A percentile compares a stretch with the other conserved stretches of the same genome.
Conservation (phyloP, 2,797 vertebrate species). For the Gouania willdenowi region DNA sequence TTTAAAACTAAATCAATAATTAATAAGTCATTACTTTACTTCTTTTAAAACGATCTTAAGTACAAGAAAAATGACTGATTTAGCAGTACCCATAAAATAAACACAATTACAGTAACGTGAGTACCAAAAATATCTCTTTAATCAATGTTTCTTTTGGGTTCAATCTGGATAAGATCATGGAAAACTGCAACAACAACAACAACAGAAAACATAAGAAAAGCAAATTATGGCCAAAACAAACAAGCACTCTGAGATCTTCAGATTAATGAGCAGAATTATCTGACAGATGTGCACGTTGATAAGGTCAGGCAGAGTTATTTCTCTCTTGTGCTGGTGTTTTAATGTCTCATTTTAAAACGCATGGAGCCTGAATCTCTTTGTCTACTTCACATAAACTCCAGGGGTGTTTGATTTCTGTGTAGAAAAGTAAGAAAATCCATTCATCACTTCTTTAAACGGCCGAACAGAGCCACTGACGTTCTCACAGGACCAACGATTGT, state of each 20-base stretch:
- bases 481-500: constrained; percentile 53
- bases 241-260: constrained; percentile 34
- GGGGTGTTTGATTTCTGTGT: constrained; percentile 1
- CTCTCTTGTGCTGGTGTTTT: constrained; percentile 6
- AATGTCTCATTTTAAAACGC: constrained; percentile 13
- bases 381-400: constrained; percentile 3
- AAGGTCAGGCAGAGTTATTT: constrained; percentile 32
- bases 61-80: too few relatives aligned
- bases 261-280: constrained; percentile 38
- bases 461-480: constrained; percentile 4
- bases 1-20: too few relatives aligned
- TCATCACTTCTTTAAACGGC: constrained; percentile 8
- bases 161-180: constrained; percentile 43
- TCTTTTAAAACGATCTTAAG: too few relatives aligned
- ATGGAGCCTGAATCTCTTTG: neutral
- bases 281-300: constrained; percentile 49
- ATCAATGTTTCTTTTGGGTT: constrained; percentile 24
- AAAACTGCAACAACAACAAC: constrained; percentile 57
- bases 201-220: constrained; percentile 62
- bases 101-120: too few relatives aligned
- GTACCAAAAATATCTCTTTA: too few relatives aligned
- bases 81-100: too few relatives aligned
- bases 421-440: constrained; percentile 12
- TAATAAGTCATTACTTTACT: too few relatives aligned
- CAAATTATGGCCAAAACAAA: constrained; percentile 54